Evolutionary conservation across 2,888 invertebrate species (phyloP).

Genomic region (Drepana falcataria): DNA sequence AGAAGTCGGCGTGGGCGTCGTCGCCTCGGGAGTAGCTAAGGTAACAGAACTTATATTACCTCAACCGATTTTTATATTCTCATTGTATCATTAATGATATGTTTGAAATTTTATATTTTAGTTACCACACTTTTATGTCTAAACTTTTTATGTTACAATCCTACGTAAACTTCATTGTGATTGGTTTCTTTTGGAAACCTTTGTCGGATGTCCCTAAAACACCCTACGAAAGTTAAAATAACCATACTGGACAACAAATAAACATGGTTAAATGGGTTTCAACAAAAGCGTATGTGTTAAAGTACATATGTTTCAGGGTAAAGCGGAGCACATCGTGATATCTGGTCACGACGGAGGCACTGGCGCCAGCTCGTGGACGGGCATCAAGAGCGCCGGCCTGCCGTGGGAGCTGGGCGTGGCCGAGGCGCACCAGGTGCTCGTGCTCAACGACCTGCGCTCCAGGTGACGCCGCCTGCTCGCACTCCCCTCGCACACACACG

Average conservation of each 20-base stretch:
- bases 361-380: constrained; percentile 99
- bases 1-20: constrained; percentile 98
- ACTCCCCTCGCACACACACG: not conserved
- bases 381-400: constrained; percentile 97
- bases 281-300: too few species aligned
- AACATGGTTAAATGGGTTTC: too few species aligned
- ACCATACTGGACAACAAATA: too few species aligned
- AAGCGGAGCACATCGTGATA: constrained; percentile 98
- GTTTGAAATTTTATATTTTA: not conserved
- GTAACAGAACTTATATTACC: constrained; percentile 50
- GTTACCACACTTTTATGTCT: too few species aligned
- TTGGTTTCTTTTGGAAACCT: too few species aligned
- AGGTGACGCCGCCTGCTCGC: constrained; percentile 25
- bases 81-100: too few species aligned
- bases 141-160: too few species aligned
- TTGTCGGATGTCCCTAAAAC: too few species aligned
- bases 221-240: too few species aligned
- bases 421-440: constrained; percentile 98
- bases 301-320: constrained; percentile 80
- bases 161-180: too few species aligned
- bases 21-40: constrained; percentile 99
- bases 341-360: constrained; percentile 99
- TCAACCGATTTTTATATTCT: too few species aligned
- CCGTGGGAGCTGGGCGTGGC: constrained; percentile 99
- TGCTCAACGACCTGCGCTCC: constrained; percentile 89